Base-by-base conservation (phyloP, 2,888 invertebrate species). In the Drosophila phalerata region DNA sequence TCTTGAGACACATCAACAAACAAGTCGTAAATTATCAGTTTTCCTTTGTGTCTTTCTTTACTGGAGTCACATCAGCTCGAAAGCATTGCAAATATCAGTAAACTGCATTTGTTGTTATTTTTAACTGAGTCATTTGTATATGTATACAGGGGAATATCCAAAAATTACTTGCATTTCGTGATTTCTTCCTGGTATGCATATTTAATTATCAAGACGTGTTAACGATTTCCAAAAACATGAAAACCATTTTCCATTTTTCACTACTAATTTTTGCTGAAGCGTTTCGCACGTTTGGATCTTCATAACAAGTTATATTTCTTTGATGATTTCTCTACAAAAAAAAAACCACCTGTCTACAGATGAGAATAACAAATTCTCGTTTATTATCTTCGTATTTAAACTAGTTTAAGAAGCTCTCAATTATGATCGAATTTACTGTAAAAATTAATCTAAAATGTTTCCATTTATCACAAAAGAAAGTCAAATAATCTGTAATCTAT, bases 11-110 rank as follows among this genome's bases (percentile, higher is more conserved):
- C 13, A 25, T 57, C 25, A 45, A 25, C 15, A 56, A 45, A 17
- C 17, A 42, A 9, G 15, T 22, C 15, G 17, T 19, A 37, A 48
- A 40, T 30, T 38, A 47, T 58, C 58, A 30, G 22, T 30, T 40
- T 25, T 8, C 38, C 38, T 57, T 37, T 37, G 32, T 43, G 34
- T 25, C 25, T 22, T 34, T 34, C 22, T 51, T 42, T 15, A 15
- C 17, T 42, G 43, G 51, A 61, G 51, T 61, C 60, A 42, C 15
- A 51, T 22, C 28, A 40, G 34, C 30, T 77, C 60, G 47, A 73
- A 57, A 73, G 73, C 64, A 58, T 40, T 55, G 74, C 55, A 78
- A 69, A 76, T 73, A 68, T 77, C 40, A 57, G 65, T 53, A 60
- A 61, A 49, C 48, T 55, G 43, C 52, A 56, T 69, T 78, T 69